Base-by-base conservation (phyloP, 1,140 invertebrate genomes). In the Aphidius gifuensis region DNA sequence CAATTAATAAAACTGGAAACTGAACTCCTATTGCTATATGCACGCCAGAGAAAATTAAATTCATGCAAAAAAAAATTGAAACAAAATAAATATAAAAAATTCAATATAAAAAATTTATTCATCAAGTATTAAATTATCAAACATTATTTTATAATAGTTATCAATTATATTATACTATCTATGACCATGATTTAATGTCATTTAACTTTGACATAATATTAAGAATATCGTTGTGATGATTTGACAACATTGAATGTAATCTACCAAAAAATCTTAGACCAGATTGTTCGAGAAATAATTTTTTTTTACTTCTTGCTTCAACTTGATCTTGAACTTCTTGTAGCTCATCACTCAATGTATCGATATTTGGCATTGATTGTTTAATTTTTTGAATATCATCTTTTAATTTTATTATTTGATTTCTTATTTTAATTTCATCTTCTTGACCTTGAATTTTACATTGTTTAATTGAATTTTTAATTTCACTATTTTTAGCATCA, bases 241-340 rank as follows among this genome's bases (percentile, higher is more conserved):
- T 60, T 2, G 64, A 62, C 7, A 77, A 49, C n/a, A 67, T 63
- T 39, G 67, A 38, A 58, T 67, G 70, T 38, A 77, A 68, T 54
- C 65, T n/a, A 5, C 38, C 23, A 32, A 78, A 78, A 49, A 76
- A 73, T 38, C n/a, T 5, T 61, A 70, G 67, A 2, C 68, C 69
- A 38, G 48, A 44, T 64, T 72, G 45, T 23, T 76, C 58, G 16
- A 72, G 8, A 45, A 65, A 67, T 9, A 6, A n/a, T 42, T 68
- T 67, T 16, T 62, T 72, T 61, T 68, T 66, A 1, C 9, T 50
- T 21, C 71, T 48, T 7, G 68, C 67, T 9, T 69, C 56, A 5
- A 71, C 43, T 68, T 76, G 72, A 7, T 71, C 69, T 4, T 55
- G 42, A 4, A 48, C 16, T 55, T 77, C 73, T n/a, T 59, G 46